Conservation (phyloP, 2,113 vertebrate species). For the Bettongia penicillata region DNA sequence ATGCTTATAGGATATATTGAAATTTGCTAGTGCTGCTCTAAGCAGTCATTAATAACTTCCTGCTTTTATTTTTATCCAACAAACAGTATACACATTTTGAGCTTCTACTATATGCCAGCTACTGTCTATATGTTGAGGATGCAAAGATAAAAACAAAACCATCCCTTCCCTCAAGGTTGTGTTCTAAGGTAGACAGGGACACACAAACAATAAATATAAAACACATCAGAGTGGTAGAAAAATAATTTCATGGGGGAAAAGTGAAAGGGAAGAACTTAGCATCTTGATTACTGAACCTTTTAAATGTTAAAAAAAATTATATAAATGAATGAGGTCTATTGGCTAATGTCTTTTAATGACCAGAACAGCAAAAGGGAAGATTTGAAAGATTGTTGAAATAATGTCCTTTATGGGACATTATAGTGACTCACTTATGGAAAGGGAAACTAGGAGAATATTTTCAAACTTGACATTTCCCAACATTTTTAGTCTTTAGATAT, state of each 20-base stretch:
- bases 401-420: not conserved
- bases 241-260: not conserved
- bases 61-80: conserved; percentile 46
- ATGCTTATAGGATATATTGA: not conserved
- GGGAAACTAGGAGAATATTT: conserved; percentile 14
- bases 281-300: conserved; percentile 1
- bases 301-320: conserved; percentile 10
- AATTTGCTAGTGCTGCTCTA: conserved; percentile 9
- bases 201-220: not conserved
- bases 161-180: not conserved
- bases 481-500: not conserved
- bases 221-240: not conserved
- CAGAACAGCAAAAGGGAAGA: not conserved
- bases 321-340: conserved; percentile 19
- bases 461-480: not conserved
- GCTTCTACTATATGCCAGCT: not conserved
- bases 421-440: not conserved
- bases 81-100: not conserved
- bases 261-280: not conserved
- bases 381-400: not conserved
- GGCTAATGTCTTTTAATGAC: not conserved
- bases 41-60: not conserved
- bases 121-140: not conserved
- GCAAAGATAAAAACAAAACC: not conserved
- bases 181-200: not conserved